phyloP scores from a whole-genome alignment of 2,797 vertebrate genomes.

The Muraenolepis orangiensis region DNA sequence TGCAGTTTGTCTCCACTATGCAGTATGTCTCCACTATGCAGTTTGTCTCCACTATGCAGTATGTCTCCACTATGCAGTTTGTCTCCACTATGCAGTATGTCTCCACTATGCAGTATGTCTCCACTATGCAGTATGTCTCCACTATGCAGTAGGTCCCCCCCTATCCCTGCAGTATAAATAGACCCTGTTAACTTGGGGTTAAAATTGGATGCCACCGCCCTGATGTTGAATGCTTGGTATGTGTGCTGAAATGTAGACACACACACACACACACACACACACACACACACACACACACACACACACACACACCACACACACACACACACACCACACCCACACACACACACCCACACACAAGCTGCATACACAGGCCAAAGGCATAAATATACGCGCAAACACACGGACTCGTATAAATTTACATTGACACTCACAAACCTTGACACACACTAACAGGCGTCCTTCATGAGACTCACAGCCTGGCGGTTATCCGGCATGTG shows the following conservation, averaged over 20 bases:
- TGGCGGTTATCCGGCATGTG: neutral
- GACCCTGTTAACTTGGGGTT: conserved; percentile 26
- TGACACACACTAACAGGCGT: neutral
- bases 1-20: too few relatives aligned
- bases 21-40: too few relatives aligned
- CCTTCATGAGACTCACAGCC: neutral
- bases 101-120: neutral
- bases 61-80: neutral
- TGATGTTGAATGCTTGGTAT: conserved; percentile 26
- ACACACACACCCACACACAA: neutral
- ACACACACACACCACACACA: too few relatives aligned
- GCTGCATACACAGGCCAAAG: neutral
- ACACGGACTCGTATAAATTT: neutral
- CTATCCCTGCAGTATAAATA: conserved; percentile 32
- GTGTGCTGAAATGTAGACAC: conserved; percentile 3
- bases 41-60: too few relatives aligned
- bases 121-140: neutral
- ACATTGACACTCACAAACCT: neutral
- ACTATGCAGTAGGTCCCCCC: neutral
- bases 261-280: conserved; percentile 7
- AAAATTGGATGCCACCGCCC: conserved; percentile 30
- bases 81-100: too few relatives aligned
- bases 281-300: neutral
- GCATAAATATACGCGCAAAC: neutral
- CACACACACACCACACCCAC: neutral